Percentiles rank a stretch among this genome's conserved stretches.
phyloP scores from a whole-genome alignment of 2,888 invertebrate species.

The Melinaea marsaeus region DNA sequence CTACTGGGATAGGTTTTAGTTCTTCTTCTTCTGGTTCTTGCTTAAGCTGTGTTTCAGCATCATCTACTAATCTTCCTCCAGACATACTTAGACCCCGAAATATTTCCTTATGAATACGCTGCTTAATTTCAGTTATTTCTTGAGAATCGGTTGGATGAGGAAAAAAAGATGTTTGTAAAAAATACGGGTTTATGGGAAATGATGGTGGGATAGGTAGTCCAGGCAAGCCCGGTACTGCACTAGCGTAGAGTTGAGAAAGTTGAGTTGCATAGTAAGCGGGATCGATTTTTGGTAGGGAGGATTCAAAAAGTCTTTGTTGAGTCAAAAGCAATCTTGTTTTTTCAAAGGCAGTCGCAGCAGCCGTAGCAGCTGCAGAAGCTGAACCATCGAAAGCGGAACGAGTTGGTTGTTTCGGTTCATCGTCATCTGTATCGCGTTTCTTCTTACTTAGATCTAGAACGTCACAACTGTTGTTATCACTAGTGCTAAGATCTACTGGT shows the following conservation, averaged over 20 bases:
- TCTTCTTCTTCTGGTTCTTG: conserved; percentile 76
- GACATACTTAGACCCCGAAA: conserved; percentile 82
- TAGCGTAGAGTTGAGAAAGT: conserved; percentile 78
- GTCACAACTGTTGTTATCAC: conserved; percentile 75
- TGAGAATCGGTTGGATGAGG: conserved; percentile 76
- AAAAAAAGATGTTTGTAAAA: conserved; percentile 79
- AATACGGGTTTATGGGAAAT: conserved; percentile 81
- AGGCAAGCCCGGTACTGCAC: conserved; percentile 75
- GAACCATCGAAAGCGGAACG: conserved; percentile 70
- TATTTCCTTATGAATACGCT: conserved; percentile 81
- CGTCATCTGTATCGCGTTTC: conserved; percentile 65
- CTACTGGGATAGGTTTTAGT: conserved; percentile 63
- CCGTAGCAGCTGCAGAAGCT: conserved; percentile 57
- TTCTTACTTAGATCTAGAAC: conserved; percentile 91
- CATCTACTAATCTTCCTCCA: conserved; percentile 80
- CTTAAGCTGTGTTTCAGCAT: conserved; percentile 57
- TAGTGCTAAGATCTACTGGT: conserved; percentile 85
- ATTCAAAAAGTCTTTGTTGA: conserved; percentile 82
- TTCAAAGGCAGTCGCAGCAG: conserved; percentile 68
- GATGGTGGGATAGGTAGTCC: conserved; percentile 76
- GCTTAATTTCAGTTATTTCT: conserved; percentile 82
- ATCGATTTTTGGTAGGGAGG: conserved; percentile 79
- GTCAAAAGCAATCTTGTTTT: conserved; percentile 79
- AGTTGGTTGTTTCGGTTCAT: conserved; percentile 58
- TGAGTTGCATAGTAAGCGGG: conserved; percentile 81